Evolutionary conservation across 2,888 invertebrate genomes (phyloP).

Genomic region (Eupithecia abbreviata): DNA sequence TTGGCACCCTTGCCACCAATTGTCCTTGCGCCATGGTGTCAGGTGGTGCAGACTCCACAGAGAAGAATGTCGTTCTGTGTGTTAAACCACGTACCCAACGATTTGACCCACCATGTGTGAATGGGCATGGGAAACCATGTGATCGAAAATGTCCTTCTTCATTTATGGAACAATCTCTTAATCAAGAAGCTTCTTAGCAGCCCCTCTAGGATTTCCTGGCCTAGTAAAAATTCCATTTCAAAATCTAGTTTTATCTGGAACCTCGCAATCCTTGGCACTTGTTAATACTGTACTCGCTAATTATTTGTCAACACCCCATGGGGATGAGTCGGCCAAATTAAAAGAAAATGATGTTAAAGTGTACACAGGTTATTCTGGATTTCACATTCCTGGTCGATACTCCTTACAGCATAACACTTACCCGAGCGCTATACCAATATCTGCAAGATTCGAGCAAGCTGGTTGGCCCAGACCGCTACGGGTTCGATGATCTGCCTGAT

Average conservation of each 20-base stretch:
- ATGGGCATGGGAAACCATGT: too few relatives aligned
- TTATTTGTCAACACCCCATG: not conserved
- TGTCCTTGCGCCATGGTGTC: too few relatives aligned
- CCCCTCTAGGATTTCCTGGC: not conserved
- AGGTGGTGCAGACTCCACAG: too few relatives aligned
- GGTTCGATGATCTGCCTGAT: too few relatives aligned
- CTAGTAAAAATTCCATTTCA: not conserved
- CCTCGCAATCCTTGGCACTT: not conserved
- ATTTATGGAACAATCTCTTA: not conserved
- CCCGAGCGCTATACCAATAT: not conserved
- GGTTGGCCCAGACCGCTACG: not conserved
- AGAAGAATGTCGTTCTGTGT: too few relatives aligned
- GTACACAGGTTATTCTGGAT: not conserved
- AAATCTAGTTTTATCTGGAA: not conserved
- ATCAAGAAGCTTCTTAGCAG: not conserved
- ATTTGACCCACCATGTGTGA: not conserved
- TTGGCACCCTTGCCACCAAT: too few relatives aligned
- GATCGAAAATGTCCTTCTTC: too few relatives aligned
- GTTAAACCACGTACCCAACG: too few relatives aligned
- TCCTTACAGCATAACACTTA: not conserved
- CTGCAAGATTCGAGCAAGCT: not conserved
- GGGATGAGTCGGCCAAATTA: not conserved
- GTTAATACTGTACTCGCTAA: not conserved
- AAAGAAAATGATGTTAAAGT: not conserved
- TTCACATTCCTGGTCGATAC: not conserved